Base-by-base conservation (phyloP, 2,113 vertebrate species). In the Lethenteron reissneri region DNA sequence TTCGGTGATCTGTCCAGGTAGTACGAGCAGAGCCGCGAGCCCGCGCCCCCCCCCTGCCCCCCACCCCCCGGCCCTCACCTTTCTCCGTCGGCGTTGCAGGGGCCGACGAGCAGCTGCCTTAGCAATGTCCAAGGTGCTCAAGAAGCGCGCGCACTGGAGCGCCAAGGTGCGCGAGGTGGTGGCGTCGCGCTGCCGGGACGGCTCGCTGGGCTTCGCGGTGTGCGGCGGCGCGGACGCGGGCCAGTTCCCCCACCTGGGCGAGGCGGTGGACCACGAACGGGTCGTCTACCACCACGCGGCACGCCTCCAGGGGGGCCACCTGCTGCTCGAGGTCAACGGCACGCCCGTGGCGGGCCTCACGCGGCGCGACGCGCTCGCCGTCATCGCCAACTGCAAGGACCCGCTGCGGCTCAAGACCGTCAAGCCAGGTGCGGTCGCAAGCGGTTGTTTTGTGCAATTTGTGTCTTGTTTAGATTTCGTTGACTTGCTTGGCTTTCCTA, bases 271-370 rank as follows among this genome's bases (percentile, higher is more conserved):
- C 56, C 85, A 87, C 74, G 81, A 81, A 71, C 41, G 41, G 4
- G 41, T 41, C 41, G 41, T 41, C 76, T 85, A 85, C 76, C 79
- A 80, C 56, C 89, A 90, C 71, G 84, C 86, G 76, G 74, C 82
- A 13, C 90, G 89, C 70, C 12, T 77, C 73, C 77, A 80, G 2
- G 90, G 87, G 14, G 91, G 64, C 64, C 64, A 95, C 77, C 87
- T 95, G 76, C 82, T 95, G 77, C 82, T 95, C 80, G 91, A 95
- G 81, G 91, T 94, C 78, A 95, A 95, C 81, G 88, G 89, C 72
- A 95, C 90, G 14, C 90, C 91, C 1, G 90, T 95, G 72, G 94
- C 90, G 79, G 91, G 91, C 73, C 89, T 95, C 76, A 95, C 91
- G 58, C 78, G 90, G 81, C 83, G 91, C 72, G 91, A 95, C 81